Evolutionary conservation across 37 sponge, comb jelly and placozoan genomes (phyloP).

Genomic region (Corticium candelabrum): DNA sequence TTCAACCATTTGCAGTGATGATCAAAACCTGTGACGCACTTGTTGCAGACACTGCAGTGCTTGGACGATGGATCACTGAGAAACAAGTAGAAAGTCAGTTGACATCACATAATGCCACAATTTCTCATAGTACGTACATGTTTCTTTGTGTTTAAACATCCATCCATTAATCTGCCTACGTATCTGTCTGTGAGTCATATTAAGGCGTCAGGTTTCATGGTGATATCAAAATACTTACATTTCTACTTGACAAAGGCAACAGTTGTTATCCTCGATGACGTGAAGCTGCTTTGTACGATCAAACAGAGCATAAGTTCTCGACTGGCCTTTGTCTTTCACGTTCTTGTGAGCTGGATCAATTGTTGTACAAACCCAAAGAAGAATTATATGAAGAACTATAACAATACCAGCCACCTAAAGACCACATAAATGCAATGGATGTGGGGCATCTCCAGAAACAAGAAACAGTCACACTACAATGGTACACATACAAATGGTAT

Average conservation of each 20-base stretch:
- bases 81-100: background rate
- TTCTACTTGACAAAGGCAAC: conserved; percentile 54
- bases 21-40: conserved; percentile 75
- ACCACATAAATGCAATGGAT: no score
- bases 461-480: no score
- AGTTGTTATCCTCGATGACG: conserved; percentile 70
- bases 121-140: no score
- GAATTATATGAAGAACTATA: conserved; percentile 25
- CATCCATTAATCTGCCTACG: no score
- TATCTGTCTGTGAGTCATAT: no score
- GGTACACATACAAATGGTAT: no score
- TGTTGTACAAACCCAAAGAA: conserved; percentile 38
- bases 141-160: no score
- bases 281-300: conserved; percentile 55
- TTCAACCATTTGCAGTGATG: conserved; percentile 95
- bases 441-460: no score
- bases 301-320: conserved; percentile 25
- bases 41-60: conserved; percentile 82
- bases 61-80: conserved; percentile 50
- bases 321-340: conserved; percentile 12
- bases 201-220: no score
- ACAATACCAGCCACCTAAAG: conserved; percentile 41
- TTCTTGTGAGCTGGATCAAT: conserved; percentile 62
- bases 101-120: no score
- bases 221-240: no score